Percentiles rank a stretch among this genome's conserved stretches.
These are phyloP conservation scores for Trematomus loennbergii DNA, from an alignment of 2,113 vertebrate species.

Conservation along the genomic window DNA sequence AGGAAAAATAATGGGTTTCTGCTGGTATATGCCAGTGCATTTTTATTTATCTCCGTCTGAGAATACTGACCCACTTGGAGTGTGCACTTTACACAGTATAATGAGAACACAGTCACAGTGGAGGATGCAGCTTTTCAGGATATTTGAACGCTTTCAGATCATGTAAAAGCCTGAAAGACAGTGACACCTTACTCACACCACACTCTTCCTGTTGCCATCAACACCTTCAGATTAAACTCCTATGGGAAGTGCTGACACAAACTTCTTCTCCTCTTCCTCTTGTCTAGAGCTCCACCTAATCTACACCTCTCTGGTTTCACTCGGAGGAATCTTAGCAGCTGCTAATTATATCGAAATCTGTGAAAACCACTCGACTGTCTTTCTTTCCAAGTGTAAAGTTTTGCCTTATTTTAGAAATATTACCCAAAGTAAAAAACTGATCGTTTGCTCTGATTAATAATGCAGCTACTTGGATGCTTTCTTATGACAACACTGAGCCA, in stretches of 20 bases:
- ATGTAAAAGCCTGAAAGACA: neutral
- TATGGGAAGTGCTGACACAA: conserved; percentile 31
- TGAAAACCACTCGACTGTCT: neutral
- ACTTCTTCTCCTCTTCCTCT: conserved; percentile 30
- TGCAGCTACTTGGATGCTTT: neutral
- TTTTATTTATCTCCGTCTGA: conserved; percentile 5
- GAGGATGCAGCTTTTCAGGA: neutral
- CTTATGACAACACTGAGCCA: neutral
- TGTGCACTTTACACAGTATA: neutral
- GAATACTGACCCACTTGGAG: conserved; percentile 13
- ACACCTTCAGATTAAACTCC: conserved; percentile 39
- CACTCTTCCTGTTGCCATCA: conserved; percentile 23
- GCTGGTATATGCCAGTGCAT: neutral
- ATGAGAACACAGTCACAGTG: neutral
- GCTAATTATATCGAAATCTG: conserved; percentile 18
- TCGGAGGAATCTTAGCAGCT: conserved; percentile 13
- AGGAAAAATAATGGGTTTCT: neutral
- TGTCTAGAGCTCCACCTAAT: conserved; percentile 34
- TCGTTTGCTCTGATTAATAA: neutral
- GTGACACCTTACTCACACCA: conserved; percentile 15
- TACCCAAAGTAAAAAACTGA: neutral
- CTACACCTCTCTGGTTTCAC: conserved; percentile 51
- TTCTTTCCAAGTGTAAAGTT: neutral
- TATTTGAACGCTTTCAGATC: neutral
- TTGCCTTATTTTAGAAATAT: neutral